Percentiles rank a stretch among this genome's conserved stretches.
These are phyloP conservation scores for Grammomys dolichurus DNA, from an alignment of 2,113 vertebrate species.

Conservation along the genomic window DNA sequence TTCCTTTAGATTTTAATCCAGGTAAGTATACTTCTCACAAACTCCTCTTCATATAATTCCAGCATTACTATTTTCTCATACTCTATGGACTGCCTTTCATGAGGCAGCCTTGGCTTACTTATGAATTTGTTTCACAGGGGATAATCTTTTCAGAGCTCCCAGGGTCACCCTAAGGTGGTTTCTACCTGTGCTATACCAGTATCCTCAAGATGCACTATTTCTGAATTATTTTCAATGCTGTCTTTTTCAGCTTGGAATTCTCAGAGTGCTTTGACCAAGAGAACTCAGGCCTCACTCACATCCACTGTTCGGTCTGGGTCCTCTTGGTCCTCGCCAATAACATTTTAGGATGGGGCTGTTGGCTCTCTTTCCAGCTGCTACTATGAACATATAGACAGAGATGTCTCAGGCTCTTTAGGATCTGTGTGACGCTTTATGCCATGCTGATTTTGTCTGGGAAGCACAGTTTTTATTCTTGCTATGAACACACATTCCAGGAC, in stretches of 20 bases:
- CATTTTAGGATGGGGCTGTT: neutral
- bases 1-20: conserved; percentile 23
- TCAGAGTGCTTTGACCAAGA: neutral
- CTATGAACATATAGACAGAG: neutral
- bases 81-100: neutral
- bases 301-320: neutral
- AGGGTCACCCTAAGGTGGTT: neutral
- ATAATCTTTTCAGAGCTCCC: neutral
- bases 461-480: neutral
- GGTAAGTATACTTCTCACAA: neutral
- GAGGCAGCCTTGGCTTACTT: neutral
- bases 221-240: neutral
- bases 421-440: neutral
- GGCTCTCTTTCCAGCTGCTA: neutral
- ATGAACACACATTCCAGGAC: neutral
- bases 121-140: neutral
- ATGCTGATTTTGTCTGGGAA: conserved; percentile 27
- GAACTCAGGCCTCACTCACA: neutral
- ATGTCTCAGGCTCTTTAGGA: neutral
- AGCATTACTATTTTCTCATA: neutral
- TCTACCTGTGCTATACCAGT: neutral
- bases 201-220: neutral
- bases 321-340: neutral
- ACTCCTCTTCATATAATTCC: neutral
- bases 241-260: neutral